Conservation (phyloP, 2,113 vertebrate genomes). For the Epinephelus lanceolatus region DNA sequence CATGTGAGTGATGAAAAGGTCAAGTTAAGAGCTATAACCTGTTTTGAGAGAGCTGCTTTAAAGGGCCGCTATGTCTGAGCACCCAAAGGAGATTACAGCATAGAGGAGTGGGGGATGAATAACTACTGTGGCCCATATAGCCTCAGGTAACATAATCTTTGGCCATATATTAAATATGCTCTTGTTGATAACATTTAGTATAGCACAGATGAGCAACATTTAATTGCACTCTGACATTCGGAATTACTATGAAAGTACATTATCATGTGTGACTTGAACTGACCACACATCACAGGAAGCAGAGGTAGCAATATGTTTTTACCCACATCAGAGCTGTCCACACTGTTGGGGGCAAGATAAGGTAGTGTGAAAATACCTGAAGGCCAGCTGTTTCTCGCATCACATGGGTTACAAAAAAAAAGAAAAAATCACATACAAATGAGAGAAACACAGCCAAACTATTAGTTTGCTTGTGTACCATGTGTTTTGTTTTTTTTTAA, state of each 20-base stretch:
- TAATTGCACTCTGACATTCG: conserved; percentile 1
- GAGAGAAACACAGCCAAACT: too few species aligned
- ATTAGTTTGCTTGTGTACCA: too few species aligned
- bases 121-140: background rate
- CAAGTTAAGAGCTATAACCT: conserved; percentile 22
- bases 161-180: background rate
- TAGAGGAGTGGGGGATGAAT: background rate
- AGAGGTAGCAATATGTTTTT: background rate
- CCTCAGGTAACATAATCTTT: background rate
- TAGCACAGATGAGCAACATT: background rate
- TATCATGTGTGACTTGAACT: background rate
- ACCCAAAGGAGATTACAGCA: background rate
- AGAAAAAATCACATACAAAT: too few species aligned
- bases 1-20: conserved; percentile 19
- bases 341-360: too few species aligned
- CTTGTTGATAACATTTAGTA: background rate
- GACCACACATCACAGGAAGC: background rate
- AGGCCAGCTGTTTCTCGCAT: too few species aligned
- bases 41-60: background rate
- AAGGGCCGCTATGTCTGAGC: background rate
- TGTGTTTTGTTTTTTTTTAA: too few species aligned
- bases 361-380: too few species aligned
- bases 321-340: too few species aligned
- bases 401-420: too few species aligned
- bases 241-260: background rate